Conservation (phyloP, 92 coral and sea anemone species). For the Epizoanthus scotinus region DNA sequence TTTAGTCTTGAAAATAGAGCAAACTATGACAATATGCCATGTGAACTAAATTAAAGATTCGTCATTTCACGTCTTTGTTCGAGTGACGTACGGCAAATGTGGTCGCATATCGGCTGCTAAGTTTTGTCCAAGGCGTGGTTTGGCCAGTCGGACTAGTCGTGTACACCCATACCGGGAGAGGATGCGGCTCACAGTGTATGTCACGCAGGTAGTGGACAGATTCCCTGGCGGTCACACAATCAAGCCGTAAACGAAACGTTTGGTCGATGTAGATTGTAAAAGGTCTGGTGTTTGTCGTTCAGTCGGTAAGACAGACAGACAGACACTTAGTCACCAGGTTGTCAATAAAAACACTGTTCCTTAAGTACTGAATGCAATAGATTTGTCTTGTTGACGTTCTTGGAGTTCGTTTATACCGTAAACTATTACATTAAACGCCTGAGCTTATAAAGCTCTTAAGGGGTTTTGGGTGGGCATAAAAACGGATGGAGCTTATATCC, state of each 20-base stretch:
- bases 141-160: not conserved
- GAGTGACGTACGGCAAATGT: no score
- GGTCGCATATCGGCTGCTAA: no score
- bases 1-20: not conserved
- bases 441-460: no score
- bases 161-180: conserved; percentile 10
- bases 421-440: no score
- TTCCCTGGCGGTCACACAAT: conserved; percentile 26
- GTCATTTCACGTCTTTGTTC: no score
- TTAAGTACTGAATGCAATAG: conserved; percentile 8
- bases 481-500: no score
- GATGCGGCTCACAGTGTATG: conserved; percentile 2
- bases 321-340: conserved; percentile 10
- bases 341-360: conserved; percentile 29
- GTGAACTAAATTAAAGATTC: no score
- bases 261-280: conserved; percentile 24
- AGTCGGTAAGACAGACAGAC: not conserved
- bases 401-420: no score
- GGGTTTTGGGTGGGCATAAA: no score
- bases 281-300: conserved; percentile 3
- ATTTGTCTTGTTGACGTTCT: conserved; percentile 4
- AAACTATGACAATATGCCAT: no score
- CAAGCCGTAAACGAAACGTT: conserved; percentile 16
- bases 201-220: conserved; percentile 24
- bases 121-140: not conserved